Evolutionary conservation across 2,113 vertebrate genomes (phyloP), one percentile per base, ranked within the genome.

Genomic region (Etheostoma spectabile): DNA sequence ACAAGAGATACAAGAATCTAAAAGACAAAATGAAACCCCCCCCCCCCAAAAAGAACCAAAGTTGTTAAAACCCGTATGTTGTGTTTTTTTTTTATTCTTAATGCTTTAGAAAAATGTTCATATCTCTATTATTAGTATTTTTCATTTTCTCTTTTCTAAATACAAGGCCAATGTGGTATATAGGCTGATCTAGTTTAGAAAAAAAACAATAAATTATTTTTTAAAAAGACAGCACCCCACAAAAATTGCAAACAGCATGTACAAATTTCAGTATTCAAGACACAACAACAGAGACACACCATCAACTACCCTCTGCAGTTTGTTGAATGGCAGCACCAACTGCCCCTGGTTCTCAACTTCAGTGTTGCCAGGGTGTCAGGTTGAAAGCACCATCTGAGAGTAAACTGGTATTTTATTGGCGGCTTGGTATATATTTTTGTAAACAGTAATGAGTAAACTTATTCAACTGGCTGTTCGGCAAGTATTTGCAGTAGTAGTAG

Each of bases 131-230:
- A 95, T 94, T 95, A 95, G 94, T 96, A 95, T 94, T 95, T 93
- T 94, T 92, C 85, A 91, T 93, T 94, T 95, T 86, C 90, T 94
- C 82, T 94, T 94, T 92, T 93, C 94, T 96, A 95, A 95, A 95
- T 95, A 95, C 94, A 96, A 96, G 95, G 95, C 95, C 95, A 96
- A 96, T 95, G 95, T 95, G 95, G 95, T 96, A 94, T 96, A 95
- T 94, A 95, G 92, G 91, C 93, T 93, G 91, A 93, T 94, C 93
- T 95, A 95, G 92, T 93, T 93, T 91, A 86, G 81, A 92, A 93
- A 94, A 88, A 86, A 86, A 87, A 92, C 71, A 92, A 94, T 92
- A 93, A 95, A 95, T 94, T 93, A 93, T 88, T 80, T 77, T 64
- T 46, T 92, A 84, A 84, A 89, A 90, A 91, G 88, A 92, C 90